Percentiles rank a stretch among this genome's conserved stretches.
These are phyloP conservation scores for Drosophila repletoides DNA, from an alignment of 1,140 invertebrate genomes.

Conservation along the genomic window DNA sequence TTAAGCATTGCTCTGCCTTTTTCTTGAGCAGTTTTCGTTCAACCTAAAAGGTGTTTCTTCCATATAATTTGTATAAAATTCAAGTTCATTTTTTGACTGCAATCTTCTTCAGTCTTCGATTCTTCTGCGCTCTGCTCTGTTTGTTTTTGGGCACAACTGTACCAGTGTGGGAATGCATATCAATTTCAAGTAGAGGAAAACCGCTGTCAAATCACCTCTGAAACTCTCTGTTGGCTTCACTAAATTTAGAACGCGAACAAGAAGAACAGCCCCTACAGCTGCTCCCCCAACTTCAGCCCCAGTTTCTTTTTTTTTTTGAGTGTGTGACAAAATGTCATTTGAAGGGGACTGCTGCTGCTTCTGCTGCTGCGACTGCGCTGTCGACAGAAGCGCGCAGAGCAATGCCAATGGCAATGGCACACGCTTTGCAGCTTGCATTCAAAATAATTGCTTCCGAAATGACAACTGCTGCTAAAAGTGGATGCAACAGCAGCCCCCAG, in stretches of 20 bases:
- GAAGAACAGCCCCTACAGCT: too few species aligned
- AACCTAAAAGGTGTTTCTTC: too few species aligned
- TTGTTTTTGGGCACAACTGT: conserved; percentile 28
- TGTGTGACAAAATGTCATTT: conserved; percentile 37
- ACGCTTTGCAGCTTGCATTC: conserved; percentile 63
- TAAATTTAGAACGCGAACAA: conserved; percentile 49
- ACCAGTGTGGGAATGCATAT: conserved; percentile 34
- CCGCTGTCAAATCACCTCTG: too few species aligned
- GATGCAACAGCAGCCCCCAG: conserved; percentile 27
- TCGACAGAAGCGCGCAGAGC: too few species aligned
- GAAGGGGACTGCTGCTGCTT: conserved; percentile 24
- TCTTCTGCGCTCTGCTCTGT: neutral
- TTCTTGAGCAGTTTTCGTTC: too few species aligned
- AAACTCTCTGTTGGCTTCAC: conserved; percentile 24
- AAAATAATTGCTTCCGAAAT: conserved; percentile 82
- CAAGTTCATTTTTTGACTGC: too few species aligned
- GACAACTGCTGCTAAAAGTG: conserved; percentile 74
- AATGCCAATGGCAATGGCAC: too few species aligned
- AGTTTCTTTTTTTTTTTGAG: neutral
- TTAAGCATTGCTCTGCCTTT: too few species aligned
- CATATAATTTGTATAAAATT: too few species aligned
- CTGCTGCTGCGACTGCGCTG: conserved; percentile 27
- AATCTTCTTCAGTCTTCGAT: too few species aligned
- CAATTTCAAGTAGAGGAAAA: conserved; percentile 33
- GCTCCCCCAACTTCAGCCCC: too few species aligned